phyloP scores from a whole-genome alignment of 2,797 vertebrate species.

The Hippocampus kuda region DNA sequence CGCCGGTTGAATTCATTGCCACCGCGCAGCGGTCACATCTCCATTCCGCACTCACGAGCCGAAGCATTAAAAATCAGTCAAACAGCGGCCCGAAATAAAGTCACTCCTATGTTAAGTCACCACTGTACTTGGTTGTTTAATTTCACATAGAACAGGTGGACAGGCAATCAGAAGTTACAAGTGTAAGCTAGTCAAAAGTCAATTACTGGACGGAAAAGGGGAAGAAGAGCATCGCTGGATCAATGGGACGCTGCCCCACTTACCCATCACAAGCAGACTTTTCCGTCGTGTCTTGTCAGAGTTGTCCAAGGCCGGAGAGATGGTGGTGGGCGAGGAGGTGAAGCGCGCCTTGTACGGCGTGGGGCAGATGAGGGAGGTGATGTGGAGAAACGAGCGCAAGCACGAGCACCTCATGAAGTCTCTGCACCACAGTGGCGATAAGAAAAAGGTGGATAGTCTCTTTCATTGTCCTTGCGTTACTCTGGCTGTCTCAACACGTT shows the following conservation, averaged over 20 bases:
- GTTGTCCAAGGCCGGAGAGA: conserved; percentile 71
- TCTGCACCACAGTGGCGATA: conserved; percentile 74
- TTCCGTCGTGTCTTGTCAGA: conserved; percentile 48
- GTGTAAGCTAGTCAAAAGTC: not conserved
- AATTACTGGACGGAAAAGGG: not conserved
- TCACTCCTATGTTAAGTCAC: no score
- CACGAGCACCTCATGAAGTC: conserved; percentile 79
- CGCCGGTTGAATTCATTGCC: no score
- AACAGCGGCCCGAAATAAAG: no score
- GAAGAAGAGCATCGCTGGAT: not conserved
- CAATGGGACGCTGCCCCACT: not conserved
- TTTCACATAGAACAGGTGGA: no score
- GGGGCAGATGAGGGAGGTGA: conserved; percentile 83
- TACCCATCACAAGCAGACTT: not conserved
- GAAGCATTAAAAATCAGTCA: no score
- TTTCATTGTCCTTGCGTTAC: not conserved
- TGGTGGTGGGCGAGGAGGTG: conserved; percentile 73
- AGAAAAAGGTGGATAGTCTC: conserved; percentile 66
- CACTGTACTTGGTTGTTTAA: not conserved
- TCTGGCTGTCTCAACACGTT: no score
- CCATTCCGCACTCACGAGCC: no score
- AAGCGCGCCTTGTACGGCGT: conserved; percentile 77
- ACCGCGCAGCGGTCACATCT: no score
- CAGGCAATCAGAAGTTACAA: not conserved
- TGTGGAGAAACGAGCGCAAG: conserved; percentile 80